Evolutionary conservation across 2,797 vertebrate genomes (phyloP), one percentile per base, ranked within the genome.

Genomic region (Cirrhinus molitorella): DNA sequence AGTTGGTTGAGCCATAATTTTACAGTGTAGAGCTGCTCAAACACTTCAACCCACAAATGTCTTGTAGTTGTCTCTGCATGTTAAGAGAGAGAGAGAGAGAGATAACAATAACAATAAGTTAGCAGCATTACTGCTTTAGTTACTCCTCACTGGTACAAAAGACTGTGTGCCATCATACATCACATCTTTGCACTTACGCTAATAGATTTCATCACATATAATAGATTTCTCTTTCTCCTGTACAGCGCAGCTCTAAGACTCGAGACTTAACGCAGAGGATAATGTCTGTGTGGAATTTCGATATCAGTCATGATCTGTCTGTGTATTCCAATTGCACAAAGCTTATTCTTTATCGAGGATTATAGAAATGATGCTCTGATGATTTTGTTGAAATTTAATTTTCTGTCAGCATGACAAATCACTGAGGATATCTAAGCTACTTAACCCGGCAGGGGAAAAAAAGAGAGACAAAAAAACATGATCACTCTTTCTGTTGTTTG

Each of bases 341-440:
- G 31, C 79, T 43, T 37, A 68, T 59, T 80, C 53, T 79, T 43
- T 81, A 71, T 68, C 55, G 23, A 79, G 74, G 80, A 77, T 80
- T 86, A 81, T 65, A 73, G 66, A 85, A 59, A 70, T 31, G 71
- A 75, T 72, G 43, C 79, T 71, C 77, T 74, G 67, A 51, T 70
- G 79, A 61, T 84, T 78, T 53, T 85, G 80, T 75, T 53, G 85
- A 84, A 86, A 83, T 79, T 28, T 71, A 51, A 84, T 87, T 86
- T 84, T 86, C 72, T 66, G 66, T 79, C 74, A 45, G 61, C 61
- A 72, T 75, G 75, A 81, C 28, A 83, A 86, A 88, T 82, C 75
- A 79, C 84, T 72, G 25, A 82, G 73, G 76, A 75, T 78, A 45
- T 68, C 25, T 87, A 86, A 89, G 83, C 83, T 86, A 81, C 86